phyloP scores from a whole-genome alignment of 92 coral and sea anemone genomes.

The Zoanthus sociatus region DNA sequence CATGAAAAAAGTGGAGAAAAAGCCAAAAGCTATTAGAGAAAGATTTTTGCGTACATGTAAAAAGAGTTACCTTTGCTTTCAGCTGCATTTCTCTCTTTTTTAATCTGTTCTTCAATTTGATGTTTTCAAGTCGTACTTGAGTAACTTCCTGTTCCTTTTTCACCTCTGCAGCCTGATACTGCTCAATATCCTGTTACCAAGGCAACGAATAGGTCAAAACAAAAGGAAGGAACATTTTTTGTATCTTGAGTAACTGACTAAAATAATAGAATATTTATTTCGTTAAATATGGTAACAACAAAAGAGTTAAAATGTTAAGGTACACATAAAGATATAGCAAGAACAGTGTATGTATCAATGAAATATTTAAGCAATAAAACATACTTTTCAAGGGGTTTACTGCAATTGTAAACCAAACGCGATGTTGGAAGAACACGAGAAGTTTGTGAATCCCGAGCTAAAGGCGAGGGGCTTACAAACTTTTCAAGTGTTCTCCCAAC shows the following conservation, averaged over 20 bases:
- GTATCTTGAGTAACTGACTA: not conserved
- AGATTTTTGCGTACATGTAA: not conserved
- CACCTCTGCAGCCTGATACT: constrained; percentile 79
- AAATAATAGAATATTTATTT: not conserved
- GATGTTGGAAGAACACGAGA: too few relatives aligned
- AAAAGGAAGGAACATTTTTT: not conserved
- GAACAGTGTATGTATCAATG: not conserved
- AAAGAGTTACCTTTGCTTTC: constrained; percentile 84
- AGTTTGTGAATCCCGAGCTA: too few relatives aligned
- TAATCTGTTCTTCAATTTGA: constrained; percentile 92
- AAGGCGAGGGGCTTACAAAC: too few relatives aligned
- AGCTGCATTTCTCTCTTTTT: constrained; percentile 99
- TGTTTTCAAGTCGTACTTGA: constrained; percentile 96
- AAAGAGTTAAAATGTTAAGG: not conserved
- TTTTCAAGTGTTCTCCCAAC: too few relatives aligned
- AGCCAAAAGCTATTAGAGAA: too few relatives aligned
- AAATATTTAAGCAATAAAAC: too few relatives aligned
- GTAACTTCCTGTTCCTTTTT: constrained; percentile 97
- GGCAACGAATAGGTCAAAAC: not conserved
- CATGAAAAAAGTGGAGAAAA: too few relatives aligned
- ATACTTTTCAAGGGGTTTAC: too few relatives aligned
- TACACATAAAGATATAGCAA: not conserved
- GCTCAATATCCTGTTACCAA: constrained; percentile 85
- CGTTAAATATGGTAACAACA: not conserved
- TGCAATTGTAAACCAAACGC: too few relatives aligned